Evolutionary conservation across 2,797 vertebrate species (phyloP).

Genomic region (Eleutherodactylus coqui): DNA sequence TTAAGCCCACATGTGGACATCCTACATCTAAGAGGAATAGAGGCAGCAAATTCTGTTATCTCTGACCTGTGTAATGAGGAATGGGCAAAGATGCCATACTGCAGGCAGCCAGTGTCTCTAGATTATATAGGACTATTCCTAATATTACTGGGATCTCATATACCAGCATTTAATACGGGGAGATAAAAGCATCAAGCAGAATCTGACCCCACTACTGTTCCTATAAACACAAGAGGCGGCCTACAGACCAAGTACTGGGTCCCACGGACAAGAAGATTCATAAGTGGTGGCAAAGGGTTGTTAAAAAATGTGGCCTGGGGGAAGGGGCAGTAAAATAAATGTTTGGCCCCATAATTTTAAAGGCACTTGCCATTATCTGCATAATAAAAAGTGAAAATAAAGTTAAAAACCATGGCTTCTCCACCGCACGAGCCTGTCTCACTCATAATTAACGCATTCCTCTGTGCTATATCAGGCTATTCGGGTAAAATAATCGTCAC

Average conservation of each 20-base stretch:
- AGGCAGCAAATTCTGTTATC: background rate
- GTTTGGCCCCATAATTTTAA: background rate
- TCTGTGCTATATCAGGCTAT: too few relatives aligned
- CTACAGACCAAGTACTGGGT: background rate
- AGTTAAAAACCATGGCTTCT: background rate
- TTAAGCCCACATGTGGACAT: background rate
- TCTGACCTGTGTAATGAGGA: background rate
- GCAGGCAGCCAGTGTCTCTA: background rate
- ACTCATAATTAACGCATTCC: background rate
- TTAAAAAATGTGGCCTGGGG: background rate
- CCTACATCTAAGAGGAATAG: background rate
- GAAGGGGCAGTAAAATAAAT: background rate
- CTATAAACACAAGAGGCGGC: background rate
- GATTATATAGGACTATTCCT: background rate
- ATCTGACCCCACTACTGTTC: background rate
- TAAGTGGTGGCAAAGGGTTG: background rate
- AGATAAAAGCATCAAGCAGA: background rate
- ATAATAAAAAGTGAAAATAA: conserved; percentile 12
- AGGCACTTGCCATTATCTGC: background rate
- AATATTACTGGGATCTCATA: background rate
- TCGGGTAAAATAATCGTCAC: background rate
- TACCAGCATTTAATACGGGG: background rate
- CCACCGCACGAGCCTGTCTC: background rate
- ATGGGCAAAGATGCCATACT: background rate
- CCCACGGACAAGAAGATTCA: too few relatives aligned